Base-by-base conservation (phyloP, 2,797 vertebrate species). In the Ictinia mississippiensis region DNA sequence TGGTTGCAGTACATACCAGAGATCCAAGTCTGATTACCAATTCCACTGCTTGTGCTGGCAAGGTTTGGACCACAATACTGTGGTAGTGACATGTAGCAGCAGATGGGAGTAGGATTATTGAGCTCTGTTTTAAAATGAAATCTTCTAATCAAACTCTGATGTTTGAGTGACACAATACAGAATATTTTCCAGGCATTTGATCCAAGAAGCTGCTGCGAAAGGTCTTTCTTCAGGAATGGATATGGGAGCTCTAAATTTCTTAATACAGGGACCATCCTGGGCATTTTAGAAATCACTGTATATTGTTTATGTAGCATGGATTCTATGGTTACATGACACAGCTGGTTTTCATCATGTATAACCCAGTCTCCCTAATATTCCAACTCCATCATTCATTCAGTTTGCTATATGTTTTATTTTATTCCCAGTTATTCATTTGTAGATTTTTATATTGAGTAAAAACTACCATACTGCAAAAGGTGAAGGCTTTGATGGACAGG, bases 1-100 rank as follows among this genome's bases (percentile, higher is more conserved):
- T 92, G 58, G 29, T 87, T 83, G 68, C 52, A 91, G 92, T 52
- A 78, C 56, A 61, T n/a, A 85, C 52, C 75, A 94, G 55, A 90
- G 74, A 84, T 79, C 62, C 83, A 63, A 37, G 72, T 90, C 71
- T 84, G 74, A 87, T 91, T 97, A 85, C 63, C 80, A 74, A 89
- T 52, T 74, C 78, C 58, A 87, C 58, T 44, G 63, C 56, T 84
- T 40, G 68, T 38, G 62, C 93, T 92, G 83, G 71, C 44, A 89
- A 87, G 18, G 37, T 21, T 29, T 92, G 83, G 59, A 74, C 38
- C 8, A 7, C 58, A 62, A 29, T 53, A 17, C 10, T 26, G 55
- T 29, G 49, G 38, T 2, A 82, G n/a, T 53, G 50, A 52, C 20
- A 74, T 5, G 29, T 6, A 66, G 71, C 63, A 91, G 66, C 67